These are phyloP conservation scores for Cydia pomonella DNA, from an alignment of 1,140 invertebrate species.

Conservation along the genomic window DNA sequence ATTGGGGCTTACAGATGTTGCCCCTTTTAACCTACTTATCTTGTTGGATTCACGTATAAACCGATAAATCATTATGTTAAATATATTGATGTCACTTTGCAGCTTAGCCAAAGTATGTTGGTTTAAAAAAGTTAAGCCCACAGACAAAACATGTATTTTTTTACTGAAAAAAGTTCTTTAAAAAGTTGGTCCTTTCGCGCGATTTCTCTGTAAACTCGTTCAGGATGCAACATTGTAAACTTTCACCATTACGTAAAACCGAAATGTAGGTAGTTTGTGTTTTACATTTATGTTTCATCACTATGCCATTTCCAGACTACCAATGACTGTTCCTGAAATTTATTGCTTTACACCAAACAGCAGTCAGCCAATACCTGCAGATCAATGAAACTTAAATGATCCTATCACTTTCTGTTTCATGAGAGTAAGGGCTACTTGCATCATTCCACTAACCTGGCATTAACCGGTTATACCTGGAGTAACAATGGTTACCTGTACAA, in stretches of 20 bases:
- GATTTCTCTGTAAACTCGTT: constrained; percentile 21
- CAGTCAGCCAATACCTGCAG: neutral
- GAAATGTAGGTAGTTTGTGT: constrained; percentile 23
- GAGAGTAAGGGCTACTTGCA: too few species aligned
- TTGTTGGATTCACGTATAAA: constrained; percentile 20
- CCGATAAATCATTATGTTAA: neutral
- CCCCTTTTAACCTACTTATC: constrained; percentile 42
- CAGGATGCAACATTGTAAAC: constrained; percentile 11
- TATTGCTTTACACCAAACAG: neutral
- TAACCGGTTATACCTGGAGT: too few species aligned
- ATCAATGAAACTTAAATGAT: too few species aligned
- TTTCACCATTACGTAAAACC: constrained; percentile 12
- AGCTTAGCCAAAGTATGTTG: neutral
- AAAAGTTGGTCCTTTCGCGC: constrained; percentile 15
- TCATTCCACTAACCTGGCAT: too few species aligned
- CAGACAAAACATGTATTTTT: neutral
- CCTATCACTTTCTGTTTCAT: too few species aligned
- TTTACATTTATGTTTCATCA: neutral
- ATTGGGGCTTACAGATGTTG: constrained; percentile 15
- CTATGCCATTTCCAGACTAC: neutral
- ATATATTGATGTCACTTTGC: neutral
- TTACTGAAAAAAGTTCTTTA: neutral
- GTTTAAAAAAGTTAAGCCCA: neutral
- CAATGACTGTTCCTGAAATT: neutral
- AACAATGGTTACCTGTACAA: too few species aligned